phyloP scores from a whole-genome alignment of 2,113 vertebrate species.

The Beaufortia kweichowensis region DNA sequence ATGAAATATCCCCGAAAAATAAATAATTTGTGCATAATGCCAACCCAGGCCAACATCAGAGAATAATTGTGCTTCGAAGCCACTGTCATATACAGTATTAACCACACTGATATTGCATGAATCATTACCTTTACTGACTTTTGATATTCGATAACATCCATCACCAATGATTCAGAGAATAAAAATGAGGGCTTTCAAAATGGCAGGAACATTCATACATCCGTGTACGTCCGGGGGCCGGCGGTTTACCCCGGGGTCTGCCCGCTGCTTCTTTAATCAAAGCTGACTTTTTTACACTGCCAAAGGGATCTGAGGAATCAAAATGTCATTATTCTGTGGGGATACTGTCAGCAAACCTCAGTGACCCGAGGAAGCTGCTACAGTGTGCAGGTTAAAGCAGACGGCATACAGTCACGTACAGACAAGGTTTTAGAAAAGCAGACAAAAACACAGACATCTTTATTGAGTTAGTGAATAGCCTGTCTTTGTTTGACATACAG shows the following conservation, averaged over 20 bases:
- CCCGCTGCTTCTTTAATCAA: conserved; percentile 62
- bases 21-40: conserved; percentile 18
- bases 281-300: conserved; percentile 67
- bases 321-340: conserved; percentile 62
- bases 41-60: conserved; percentile 22
- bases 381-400: conserved; percentile 13
- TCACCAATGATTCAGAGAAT: not conserved
- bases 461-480: conserved; percentile 1
- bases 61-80: conserved; percentile 32
- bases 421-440: not conserved
- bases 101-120: conserved; percentile 7
- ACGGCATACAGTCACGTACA: conserved; percentile 23
- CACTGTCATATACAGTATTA: conserved; percentile 25
- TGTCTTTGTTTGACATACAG: not conserved
- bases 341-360: conserved; percentile 64
- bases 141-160: conserved; percentile 10
- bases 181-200: conserved; percentile 57
- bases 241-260: conserved; percentile 52
- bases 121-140: conserved; percentile 10
- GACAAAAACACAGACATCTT: conserved; percentile 26
- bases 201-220: conserved; percentile 40
- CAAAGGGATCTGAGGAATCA: conserved; percentile 58
- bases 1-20: conserved; percentile 25
- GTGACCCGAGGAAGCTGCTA: conserved; percentile 30
- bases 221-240: conserved; percentile 36